Conservation (phyloP, 2,888 invertebrate genomes). For the Megastigmus dorsalis region DNA sequence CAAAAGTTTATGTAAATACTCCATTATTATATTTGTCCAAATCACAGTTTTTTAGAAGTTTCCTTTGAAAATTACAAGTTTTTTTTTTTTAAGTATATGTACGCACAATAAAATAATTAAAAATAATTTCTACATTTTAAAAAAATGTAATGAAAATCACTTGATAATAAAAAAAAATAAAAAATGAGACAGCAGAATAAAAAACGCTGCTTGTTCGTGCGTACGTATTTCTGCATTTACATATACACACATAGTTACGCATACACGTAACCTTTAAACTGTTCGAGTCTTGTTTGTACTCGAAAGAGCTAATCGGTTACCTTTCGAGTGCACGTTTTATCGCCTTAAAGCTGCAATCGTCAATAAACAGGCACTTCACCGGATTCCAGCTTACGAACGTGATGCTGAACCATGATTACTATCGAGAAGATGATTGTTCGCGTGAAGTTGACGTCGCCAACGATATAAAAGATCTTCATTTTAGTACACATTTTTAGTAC, state of each 20-base stretch:
- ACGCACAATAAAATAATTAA: too few species aligned
- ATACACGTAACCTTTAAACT: slow-evolving; percentile 22
- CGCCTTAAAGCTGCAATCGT: background rate
- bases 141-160: too few species aligned
- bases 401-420: slow-evolving; percentile 25
- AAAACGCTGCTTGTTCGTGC: background rate
- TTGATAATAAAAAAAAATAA: too few species aligned
- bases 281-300: slow-evolving; percentile 27
- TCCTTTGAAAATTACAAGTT: too few species aligned
- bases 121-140: too few species aligned
- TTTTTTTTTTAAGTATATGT: too few species aligned
- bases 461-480: too few species aligned
- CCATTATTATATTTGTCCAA: too few species aligned
- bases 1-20: background rate
- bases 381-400: slow-evolving; percentile 8
- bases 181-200: background rate
- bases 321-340: slow-evolving; percentile 35
- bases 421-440: slow-evolving; percentile 14
- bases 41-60: too few species aligned
- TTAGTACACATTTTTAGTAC: too few species aligned
- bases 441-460: too few species aligned
- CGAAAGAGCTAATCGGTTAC: slow-evolving; percentile 28
- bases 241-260: background rate
- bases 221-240: background rate
- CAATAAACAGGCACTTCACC: slow-evolving; percentile 38